These are phyloP conservation scores for Zygothrica quintamaculata DNA, from an alignment of 2,888 invertebrate species.

Conservation along the genomic window DNA sequence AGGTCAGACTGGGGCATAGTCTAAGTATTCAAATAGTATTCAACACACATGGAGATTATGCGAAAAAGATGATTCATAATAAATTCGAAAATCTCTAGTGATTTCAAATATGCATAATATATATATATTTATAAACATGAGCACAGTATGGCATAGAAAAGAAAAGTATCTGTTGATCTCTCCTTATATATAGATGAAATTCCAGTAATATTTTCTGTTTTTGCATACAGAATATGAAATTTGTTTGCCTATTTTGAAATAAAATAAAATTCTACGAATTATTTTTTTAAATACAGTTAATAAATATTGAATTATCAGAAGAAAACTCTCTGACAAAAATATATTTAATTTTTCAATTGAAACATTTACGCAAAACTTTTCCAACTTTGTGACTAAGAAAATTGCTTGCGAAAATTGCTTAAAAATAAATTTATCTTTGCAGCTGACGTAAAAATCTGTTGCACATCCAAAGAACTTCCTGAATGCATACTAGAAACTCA, in stretches of 20 bases:
- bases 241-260: conserved; percentile 7
- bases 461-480: background rate
- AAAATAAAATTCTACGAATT: no score
- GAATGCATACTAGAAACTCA: conserved; percentile 18
- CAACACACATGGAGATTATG: conserved; percentile 23
- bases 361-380: no score
- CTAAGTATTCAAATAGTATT: conserved; percentile 36
- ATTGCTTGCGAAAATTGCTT: no score
- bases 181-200: conserved; percentile 8
- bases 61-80: conserved; percentile 45
- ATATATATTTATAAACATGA: conserved; percentile 45
- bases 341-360: no score
- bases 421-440: no score
- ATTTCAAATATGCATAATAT: conserved; percentile 11
- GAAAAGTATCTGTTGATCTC: conserved; percentile 3
- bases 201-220: conserved; percentile 7
- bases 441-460: background rate
- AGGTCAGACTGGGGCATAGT: conserved; percentile 31
- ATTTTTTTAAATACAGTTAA: no score
- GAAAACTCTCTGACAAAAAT: no score
- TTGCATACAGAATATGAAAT: conserved; percentile 1
- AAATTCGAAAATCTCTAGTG: conserved; percentile 49
- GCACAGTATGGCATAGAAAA: conserved; percentile 8
- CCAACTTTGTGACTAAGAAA: no score
- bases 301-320: no score